These are phyloP conservation scores for Babylonia areolata DNA, from an alignment of 1,140 invertebrate species.

Conservation along the genomic window DNA sequence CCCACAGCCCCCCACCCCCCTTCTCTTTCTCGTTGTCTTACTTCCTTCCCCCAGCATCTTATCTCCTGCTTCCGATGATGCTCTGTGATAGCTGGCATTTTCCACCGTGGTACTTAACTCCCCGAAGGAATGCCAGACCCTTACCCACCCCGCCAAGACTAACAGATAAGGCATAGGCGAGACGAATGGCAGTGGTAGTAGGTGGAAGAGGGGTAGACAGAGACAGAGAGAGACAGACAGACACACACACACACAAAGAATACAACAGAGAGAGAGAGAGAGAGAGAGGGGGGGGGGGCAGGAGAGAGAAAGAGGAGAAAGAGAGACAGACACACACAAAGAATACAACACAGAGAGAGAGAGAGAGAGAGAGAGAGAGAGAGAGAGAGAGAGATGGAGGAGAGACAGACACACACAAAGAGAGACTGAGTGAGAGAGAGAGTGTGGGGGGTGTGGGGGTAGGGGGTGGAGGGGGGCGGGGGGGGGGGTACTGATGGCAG, in stretches of 20 bases:
- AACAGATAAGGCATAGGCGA: background rate
- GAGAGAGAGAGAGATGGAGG: too few relatives aligned
- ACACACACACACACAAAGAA: background rate
- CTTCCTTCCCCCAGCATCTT: too few relatives aligned
- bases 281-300: background rate
- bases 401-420: too few relatives aligned
- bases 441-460: too few relatives aligned
- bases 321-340: background rate
- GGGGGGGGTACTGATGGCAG: too few relatives aligned
- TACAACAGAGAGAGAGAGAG: background rate
- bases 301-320: background rate
- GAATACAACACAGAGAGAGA: background rate
- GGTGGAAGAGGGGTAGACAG: background rate
- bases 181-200: background rate
- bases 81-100: conserved; percentile 4
- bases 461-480: too few relatives aligned
- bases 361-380: too few relatives aligned
- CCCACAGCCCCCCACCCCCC: background rate
- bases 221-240: background rate
- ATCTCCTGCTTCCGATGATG: conserved; percentile 5
- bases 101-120: background rate
- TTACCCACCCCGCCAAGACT: background rate
- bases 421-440: too few relatives aligned
- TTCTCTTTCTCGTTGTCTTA: too few relatives aligned
- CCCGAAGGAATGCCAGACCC: background rate